Evolutionary conservation across 2,113 vertebrate genomes (phyloP), one percentile per base, ranked within the genome.

Genomic region (Corythornis cristatus): DNA sequence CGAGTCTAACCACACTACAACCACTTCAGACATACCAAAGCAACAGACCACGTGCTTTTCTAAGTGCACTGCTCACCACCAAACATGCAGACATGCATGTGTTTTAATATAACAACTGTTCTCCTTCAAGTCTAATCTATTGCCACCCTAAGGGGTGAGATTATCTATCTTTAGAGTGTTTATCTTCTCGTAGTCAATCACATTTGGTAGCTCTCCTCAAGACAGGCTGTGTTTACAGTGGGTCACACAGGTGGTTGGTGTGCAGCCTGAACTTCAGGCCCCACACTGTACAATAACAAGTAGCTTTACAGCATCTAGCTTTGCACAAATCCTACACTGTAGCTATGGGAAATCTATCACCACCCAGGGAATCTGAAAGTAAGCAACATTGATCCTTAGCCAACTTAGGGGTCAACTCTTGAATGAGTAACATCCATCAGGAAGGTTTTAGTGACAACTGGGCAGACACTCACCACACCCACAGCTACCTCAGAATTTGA

Each of bases 311-410:
- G 46, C 22, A 81, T 12, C 72, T 10, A 35, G 60, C 53, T 83
- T 46, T 81, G 64, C 42, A 86, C 48, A 88, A 56, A 81, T 45
- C 71, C 48, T 43, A 71, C 76, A 28, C 68, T 77, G 29, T 3
- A 75, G 45, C 86, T 50, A 88, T 23, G 66, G 70, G 83, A 90
- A 94, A 93, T 79, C 90, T 61, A 75, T 92, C 92, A 75, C 48
- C 26, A 79, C 40, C n/a, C 50, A 31, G 80, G 54, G 83, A 94
- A 90, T 37, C 61, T 15, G 31, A 61, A 90, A 91, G 76, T 57
- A 93, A 93, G 76, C 29, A 81, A 57, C 61, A 95, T 19, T 14
- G 88, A 92, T 92, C 77, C 48, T 29, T 37, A 51, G 46, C 22
- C 77, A 90, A 54, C 35, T 61, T 45, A 65, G 53, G 6, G 40